phyloP scores from a whole-genome alignment of 2,888 invertebrate genomes.

The Nasonia oneida region DNA sequence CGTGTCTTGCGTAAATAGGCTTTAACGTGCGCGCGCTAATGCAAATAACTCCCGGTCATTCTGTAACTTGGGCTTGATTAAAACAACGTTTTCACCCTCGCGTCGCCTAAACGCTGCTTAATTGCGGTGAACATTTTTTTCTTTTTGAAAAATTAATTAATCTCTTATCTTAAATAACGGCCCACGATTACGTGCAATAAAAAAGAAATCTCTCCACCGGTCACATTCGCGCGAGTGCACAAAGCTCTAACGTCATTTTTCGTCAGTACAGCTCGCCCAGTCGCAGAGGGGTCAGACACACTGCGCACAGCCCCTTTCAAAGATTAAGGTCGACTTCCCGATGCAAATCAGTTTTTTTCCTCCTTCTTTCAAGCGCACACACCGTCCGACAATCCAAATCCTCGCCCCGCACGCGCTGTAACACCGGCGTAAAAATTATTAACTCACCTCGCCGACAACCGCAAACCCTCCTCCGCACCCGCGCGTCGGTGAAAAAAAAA shows the following conservation, averaged over 20 bases:
- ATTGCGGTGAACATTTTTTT: neutral
- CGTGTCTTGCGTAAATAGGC: conserved; percentile 55
- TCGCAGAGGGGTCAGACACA: neutral
- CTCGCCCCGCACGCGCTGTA: no score
- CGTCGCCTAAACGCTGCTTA: neutral
- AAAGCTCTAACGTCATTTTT: neutral
- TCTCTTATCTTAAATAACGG: no score
- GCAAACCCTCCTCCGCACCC: no score
- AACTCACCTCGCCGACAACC: no score
- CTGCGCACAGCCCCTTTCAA: neutral
- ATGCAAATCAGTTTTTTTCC: neutral
- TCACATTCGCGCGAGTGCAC: neutral
- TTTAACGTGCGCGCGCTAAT: conserved; percentile 32
- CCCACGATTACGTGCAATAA: no score
- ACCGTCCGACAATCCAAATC: neutral
- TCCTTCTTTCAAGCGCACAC: neutral
- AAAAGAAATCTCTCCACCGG: neutral
- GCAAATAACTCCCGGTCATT: conserved; percentile 45
- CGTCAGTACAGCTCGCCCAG: neutral
- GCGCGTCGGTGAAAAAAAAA: neutral
- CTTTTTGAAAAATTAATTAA: neutral
- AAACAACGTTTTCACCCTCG: neutral
- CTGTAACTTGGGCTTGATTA: neutral
- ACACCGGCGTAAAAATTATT: no score
- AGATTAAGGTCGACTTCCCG: neutral